Base-by-base conservation (phyloP, 2,797 vertebrate species). In the Somateria mollissima region DNA sequence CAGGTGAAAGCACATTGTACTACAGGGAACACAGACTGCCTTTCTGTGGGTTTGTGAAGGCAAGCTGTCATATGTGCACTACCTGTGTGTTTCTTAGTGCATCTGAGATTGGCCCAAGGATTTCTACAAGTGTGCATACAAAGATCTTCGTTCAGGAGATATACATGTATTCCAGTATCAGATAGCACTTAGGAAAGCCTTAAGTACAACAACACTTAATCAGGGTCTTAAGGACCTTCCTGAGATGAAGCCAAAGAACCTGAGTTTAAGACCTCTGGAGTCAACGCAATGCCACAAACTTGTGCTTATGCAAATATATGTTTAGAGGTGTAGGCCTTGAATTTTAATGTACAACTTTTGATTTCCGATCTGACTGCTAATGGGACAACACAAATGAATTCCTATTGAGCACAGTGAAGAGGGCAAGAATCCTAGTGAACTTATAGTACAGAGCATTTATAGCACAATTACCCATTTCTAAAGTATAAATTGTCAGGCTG, bases 211-310 rank as follows among this genome's bases (percentile, higher is more conserved):
- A 89, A n/a, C 56, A 45, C 19, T 90, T 77, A 56, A 57, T 70
- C 18, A 8, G 5, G 3, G 5, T 56, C 74, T 70, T 62, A 89
- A 62, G 51, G 27, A 61, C 24, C 43, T 84, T 67, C 20, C 65
- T 83, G 87, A 95, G 83, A 91, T 11, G 15, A 86, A 87, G 62
- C 39, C 57, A 66, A 82, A 92, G 43, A 89, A 64, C 16, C 22
- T 28, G 37, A 91, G 27, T 77, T 45, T 71, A 87, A 89, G 87
- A 76, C n/a, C 7, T 57, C 39, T 49, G 65, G 73, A 72, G 77
- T 78, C 62, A 83, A n/a, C 1, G 5, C 15, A 89, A 30, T 8
- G 32, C 17, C 25, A 36, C 0, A 0, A 79, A 51, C 6, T 60
- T 2, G 1, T 47, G 25, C 43, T 89, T 67, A 51, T 0, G 3